Evolutionary conservation across 2,888 invertebrate genomes (phyloP).

Genomic region (Trichogramma evanescens): DNA sequence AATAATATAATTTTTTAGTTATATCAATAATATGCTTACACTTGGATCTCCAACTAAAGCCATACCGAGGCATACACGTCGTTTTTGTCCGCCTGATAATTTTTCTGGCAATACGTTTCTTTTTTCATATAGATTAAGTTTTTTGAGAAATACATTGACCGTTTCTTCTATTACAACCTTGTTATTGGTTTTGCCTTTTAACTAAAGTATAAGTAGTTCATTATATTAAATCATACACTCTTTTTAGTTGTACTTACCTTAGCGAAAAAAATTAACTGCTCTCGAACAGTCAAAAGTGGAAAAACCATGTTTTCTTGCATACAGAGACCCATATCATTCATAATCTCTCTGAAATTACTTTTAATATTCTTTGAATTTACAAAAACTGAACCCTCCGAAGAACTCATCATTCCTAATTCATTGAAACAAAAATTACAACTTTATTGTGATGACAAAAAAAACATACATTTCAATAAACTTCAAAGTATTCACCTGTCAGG

Average conservation of each 20-base stretch:
- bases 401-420: conserved; percentile 53
- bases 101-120: conserved; percentile 52
- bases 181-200: conserved; percentile 42
- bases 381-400: conserved; percentile 61
- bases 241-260: conserved; percentile 51
- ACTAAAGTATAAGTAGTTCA: conserved; percentile 52
- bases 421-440: neutral
- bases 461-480: neutral
- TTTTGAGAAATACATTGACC: conserved; percentile 48
- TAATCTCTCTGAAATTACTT: conserved; percentile 58
- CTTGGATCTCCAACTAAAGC: conserved; percentile 71
- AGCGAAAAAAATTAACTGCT: conserved; percentile 76
- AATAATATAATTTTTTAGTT: neutral
- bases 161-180: conserved; percentile 48
- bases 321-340: conserved; percentile 71
- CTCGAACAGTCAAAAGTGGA: conserved; percentile 67
- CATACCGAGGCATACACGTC: conserved; percentile 76
- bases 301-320: conserved; percentile 82
- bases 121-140: conserved; percentile 60
- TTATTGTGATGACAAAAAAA: neutral
- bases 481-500: conserved; percentile 56
- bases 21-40: conserved; percentile 29
- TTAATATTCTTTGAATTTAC: conserved; percentile 66
- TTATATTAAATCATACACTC: neutral
- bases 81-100: conserved; percentile 84